Evolutionary conservation across 2,888 invertebrate species (phyloP).

Genomic region (Baronia brevicornis): DNA sequence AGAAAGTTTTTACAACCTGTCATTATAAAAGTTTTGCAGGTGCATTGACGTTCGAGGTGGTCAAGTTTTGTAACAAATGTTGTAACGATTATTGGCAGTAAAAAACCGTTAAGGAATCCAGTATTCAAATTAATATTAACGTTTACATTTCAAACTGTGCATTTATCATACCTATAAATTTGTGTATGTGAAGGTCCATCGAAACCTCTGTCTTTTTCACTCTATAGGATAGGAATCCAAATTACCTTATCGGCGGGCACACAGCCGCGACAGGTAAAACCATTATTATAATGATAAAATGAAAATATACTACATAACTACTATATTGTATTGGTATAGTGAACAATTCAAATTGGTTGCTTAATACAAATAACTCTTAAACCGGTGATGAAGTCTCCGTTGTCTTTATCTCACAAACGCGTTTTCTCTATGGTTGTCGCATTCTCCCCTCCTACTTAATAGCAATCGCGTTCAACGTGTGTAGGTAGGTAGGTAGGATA

Average conservation of each 20-base stretch:
- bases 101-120: constrained; percentile 22
- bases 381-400: constrained; percentile 40
- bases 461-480: constrained; percentile 42
- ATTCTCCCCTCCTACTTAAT: constrained; percentile 55
- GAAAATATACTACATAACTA: constrained; percentile 29
- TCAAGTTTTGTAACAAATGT: background rate
- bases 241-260: constrained; percentile 69
- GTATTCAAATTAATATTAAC: constrained; percentile 53
- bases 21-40: constrained; percentile 2
- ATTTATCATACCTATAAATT: constrained; percentile 30
- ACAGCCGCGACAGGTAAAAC: constrained; percentile 64
- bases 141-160: constrained; percentile 44
- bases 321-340: constrained; percentile 38
- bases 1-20: constrained; percentile 6
- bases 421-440: constrained; percentile 43
- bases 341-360: constrained; percentile 53
- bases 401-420: constrained; percentile 38
- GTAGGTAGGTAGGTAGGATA: constrained; percentile 42
- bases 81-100: constrained; percentile 15
- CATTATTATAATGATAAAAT: constrained; percentile 53
- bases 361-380: constrained; percentile 45
- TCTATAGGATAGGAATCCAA: constrained; percentile 67
- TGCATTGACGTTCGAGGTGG: no score
- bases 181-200: constrained; percentile 41
- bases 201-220: constrained; percentile 65